These are phyloP conservation scores for Cyanoderma ruficeps DNA, from an alignment of 2,113 vertebrate genomes.

Conservation along the genomic window DNA sequence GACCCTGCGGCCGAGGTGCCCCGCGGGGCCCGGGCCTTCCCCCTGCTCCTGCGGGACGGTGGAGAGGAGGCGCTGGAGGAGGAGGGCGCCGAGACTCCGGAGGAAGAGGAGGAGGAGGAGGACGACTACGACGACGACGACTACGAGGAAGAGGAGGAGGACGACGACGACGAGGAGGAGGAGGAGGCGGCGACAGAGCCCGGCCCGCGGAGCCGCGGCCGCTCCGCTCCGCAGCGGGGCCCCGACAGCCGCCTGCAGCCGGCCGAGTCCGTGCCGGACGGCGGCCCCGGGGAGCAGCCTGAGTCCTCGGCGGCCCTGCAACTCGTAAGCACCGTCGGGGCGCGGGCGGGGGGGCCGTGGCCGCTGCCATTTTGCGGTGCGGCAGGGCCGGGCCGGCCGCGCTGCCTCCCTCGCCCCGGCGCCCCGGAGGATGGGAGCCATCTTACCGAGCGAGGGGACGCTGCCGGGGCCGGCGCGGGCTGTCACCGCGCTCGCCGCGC, in stretches of 20 bases:
- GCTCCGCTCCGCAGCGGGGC: not conserved
- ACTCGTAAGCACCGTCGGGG: conserved; percentile 75
- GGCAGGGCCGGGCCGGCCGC: not conserved
- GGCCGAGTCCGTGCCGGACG: not conserved
- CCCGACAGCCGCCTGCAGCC: not conserved
- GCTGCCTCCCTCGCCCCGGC: not conserved
- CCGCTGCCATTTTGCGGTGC: conserved; percentile 34
- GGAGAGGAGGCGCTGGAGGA: conserved; percentile 19
- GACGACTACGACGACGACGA: conserved; percentile 1
- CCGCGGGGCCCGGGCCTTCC: not conserved
- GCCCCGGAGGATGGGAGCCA: conserved; percentile 2
- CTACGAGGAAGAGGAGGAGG: conserved; percentile 43
- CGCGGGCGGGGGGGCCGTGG: not conserved
- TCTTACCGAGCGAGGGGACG: not conserved
- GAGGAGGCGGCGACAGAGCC: conserved; percentile 32
- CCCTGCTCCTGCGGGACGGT: not conserved
- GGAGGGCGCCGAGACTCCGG: conserved; percentile 20
- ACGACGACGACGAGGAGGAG: not conserved
- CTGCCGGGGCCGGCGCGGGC: not conserved
- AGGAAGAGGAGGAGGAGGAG: conserved; percentile 42
- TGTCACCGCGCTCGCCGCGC: not conserved
- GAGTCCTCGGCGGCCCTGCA: conserved; percentile 71
- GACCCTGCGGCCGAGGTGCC: not conserved
- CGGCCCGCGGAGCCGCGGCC: conserved; percentile 53
- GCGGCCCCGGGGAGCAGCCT: conserved; percentile 43